phyloP scores from a whole-genome alignment of 2,113 vertebrate genomes.

The Colistium nudipinnis region DNA sequence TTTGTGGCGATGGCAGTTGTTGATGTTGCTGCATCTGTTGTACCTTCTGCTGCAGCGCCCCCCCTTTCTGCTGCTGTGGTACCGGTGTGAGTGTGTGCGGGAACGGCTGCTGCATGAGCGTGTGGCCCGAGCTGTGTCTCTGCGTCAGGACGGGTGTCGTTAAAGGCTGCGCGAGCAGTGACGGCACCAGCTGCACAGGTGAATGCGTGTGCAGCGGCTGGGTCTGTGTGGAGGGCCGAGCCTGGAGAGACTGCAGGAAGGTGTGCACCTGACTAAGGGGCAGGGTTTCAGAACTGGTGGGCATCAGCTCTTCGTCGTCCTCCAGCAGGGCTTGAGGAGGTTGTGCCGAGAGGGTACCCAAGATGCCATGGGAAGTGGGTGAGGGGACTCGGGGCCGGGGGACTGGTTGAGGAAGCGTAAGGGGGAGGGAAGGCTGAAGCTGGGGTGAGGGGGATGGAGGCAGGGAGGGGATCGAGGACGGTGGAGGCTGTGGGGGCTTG shows the following conservation, averaged over 20 bases:
- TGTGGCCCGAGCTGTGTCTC: conserved; percentile 57
- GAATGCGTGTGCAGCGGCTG: conserved; percentile 80
- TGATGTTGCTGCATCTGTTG: conserved; percentile 68
- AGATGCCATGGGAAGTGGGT: conserved; percentile 64
- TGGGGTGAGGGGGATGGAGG: conserved; percentile 50
- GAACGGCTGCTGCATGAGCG: conserved; percentile 51
- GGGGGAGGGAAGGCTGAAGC: conserved; percentile 56
- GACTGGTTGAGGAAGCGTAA: conserved; percentile 66
- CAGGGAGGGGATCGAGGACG: conserved; percentile 43
- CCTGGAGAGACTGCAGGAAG: conserved; percentile 86
- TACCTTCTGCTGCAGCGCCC: conserved; percentile 64
- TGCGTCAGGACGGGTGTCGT: conserved; percentile 77
- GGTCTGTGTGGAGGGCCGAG: conserved; percentile 57
- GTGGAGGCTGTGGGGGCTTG: conserved; percentile 82
- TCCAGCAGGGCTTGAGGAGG: conserved; percentile 90
- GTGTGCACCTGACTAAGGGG: conserved; percentile 86
- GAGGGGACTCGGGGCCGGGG: conserved; percentile 76
- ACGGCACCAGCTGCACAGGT: conserved; percentile 78
- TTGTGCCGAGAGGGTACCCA: conserved; percentile 77
- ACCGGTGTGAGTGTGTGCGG: conserved; percentile 12
- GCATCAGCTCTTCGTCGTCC: conserved; percentile 85
- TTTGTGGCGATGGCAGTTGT: conserved; percentile 61
- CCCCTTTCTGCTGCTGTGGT: conserved; percentile 51
- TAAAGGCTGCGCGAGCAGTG: conserved; percentile 81
- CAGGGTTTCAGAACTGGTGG: conserved; percentile 52